These are phyloP conservation scores for Protobothrops flavoviridis DNA, from an alignment of 2,113 vertebrate genomes.

Conservation along the genomic window DNA sequence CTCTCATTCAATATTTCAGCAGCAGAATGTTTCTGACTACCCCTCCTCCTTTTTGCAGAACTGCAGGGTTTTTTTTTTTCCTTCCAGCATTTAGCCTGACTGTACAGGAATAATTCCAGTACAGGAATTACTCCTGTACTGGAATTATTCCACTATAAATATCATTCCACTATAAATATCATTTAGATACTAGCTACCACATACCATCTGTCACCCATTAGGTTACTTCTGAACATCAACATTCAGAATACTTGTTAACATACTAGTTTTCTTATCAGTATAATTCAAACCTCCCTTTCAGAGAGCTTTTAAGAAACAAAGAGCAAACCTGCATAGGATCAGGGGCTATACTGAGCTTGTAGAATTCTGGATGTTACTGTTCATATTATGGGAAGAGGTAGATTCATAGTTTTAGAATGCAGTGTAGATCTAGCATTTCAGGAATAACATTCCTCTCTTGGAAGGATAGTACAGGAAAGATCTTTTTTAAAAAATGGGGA, in stretches of 20 bases:
- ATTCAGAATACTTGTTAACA: background rate
- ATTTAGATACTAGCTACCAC: background rate
- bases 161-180: background rate
- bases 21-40: background rate
- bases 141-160: background rate
- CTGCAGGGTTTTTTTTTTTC: background rate
- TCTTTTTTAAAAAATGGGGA: background rate
- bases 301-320: background rate
- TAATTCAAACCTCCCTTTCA: background rate
- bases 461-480: background rate
- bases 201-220: background rate
- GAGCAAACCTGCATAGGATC: background rate
- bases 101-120: background rate
- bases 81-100: background rate
- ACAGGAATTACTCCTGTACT: background rate
- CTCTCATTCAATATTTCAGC: background rate
- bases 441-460: background rate
- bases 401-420: background rate
- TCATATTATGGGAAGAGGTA: background rate
- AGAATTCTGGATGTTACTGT: background rate
- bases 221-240: fast-evolving
- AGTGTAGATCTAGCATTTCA: background rate
- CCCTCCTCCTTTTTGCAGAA: background rate
- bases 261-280: background rate
- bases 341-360: background rate